A percentile compares a stretch with the other conserved stretches of the same genome.
These are phyloP conservation scores for Macrostomum lignano DNA, from an alignment of 1,140 invertebrate genomes.

Conservation along the genomic window DNA sequence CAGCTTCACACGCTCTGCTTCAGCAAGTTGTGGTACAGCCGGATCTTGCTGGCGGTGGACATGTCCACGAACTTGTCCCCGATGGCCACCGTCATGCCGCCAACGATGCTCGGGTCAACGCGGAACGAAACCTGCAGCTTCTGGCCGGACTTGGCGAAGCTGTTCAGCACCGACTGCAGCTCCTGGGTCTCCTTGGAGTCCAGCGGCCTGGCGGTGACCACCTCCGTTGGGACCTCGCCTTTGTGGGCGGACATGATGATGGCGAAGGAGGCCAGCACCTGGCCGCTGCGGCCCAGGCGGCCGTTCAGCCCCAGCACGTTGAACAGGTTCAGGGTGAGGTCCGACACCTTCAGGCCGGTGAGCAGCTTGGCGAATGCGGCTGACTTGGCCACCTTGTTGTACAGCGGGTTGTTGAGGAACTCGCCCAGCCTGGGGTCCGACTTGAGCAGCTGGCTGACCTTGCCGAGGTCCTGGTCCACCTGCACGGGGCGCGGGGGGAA, in stretches of 20 bases:
- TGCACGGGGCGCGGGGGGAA: no score
- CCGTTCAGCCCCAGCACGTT: conserved; percentile 68
- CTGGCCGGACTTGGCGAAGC: conserved; percentile 56
- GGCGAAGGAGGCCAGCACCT: conserved; percentile 50
- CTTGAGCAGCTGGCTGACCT: conserved; percentile 6
- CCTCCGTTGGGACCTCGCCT: conserved; percentile 59
- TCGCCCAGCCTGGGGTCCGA: conserved; percentile 7
- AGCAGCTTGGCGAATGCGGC: conserved; percentile 7
- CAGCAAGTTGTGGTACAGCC: background rate
- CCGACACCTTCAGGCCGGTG: conserved; percentile 8
- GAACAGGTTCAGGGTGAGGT: background rate
- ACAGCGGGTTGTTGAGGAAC: conserved; percentile 7
- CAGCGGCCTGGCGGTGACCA: conserved; percentile 49
- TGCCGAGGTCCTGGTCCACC: conserved; percentile 5
- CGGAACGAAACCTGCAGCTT: conserved; percentile 36
- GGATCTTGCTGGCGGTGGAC: conserved; percentile 73
- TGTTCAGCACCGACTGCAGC: conserved; percentile 48
- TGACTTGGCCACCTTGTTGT: conserved; percentile 6
- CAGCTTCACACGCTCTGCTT: background rate
- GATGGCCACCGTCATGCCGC: conserved; percentile 79
- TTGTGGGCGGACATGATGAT: conserved; percentile 66
- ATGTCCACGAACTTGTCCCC: conserved; percentile 92
- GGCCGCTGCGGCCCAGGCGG: conserved; percentile 45
- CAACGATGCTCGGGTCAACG: conserved; percentile 57
- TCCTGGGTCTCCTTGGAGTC: conserved; percentile 48